Base-by-base conservation (phyloP, 2,888 invertebrate species). In the Acleris emargana region DNA sequence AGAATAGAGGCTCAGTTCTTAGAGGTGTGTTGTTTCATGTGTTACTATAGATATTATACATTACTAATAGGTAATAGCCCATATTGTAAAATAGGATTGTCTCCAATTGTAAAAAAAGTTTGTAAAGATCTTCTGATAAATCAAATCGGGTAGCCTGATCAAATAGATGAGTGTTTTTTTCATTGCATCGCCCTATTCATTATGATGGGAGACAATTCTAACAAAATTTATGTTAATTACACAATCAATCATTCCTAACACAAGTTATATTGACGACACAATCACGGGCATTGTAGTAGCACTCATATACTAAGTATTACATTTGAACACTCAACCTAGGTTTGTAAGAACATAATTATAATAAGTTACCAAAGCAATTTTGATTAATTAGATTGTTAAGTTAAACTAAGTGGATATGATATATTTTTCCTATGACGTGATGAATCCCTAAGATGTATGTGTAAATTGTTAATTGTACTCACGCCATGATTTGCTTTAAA, bases 301-400 rank as follows among this genome's bases (percentile, higher is more conserved):
- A 28, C 58, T 58, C 70, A 66, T 71, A 68, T 72, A 20, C 67
- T 68, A 73, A 43, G 45, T 58, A 67, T 59, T 55, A 67, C 67
- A 71, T 66, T 68, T 62, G 76, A 81, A 73, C 76, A 79, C 75
- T 74, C 69, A 70, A 60, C 68, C 70, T 81, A 81, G 76, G 64
- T 68, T 38, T 69, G 59, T 86, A 84, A 83, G 82, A 50, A 59
- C 54, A 50, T 80, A 78, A 78, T 76, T 79, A 72, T 79, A 82
- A 81, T 90, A 87, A 91, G 91, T 91, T 91, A 91, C 91, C 91
- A 91, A 91, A 91, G 91, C 90, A 88, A 89, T 89, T 83, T 84
- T 72, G 74, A 77, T 75, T 86, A 84, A 83, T 20, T 81, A 69
- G 73, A 79, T 67, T 67, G 68, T 76, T 72, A 63, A 32, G 47